Evolutionary conservation across 2,113 vertebrate species (phyloP).

Genomic region (Archocentrus centrarchus): DNA sequence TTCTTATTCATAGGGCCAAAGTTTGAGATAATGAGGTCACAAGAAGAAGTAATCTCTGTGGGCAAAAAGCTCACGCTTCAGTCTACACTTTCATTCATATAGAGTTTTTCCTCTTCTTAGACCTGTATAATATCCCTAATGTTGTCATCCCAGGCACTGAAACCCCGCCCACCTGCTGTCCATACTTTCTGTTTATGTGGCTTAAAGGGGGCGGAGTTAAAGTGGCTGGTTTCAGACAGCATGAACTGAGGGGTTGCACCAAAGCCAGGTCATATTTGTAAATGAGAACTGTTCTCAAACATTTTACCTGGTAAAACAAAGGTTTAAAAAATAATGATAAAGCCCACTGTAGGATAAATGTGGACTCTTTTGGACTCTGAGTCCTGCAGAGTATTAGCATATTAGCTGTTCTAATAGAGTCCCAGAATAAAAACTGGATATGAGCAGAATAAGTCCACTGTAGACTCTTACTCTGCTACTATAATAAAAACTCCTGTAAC

Average conservation of each 20-base stretch:
- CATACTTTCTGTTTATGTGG: background rate
- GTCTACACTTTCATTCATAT: background rate
- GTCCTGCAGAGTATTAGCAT: background rate
- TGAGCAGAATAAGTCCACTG: background rate
- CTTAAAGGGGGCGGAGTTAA: background rate
- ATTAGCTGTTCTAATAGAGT: background rate
- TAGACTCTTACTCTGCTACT: background rate
- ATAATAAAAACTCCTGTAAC: background rate
- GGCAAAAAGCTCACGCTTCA: background rate
- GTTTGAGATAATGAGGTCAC: background rate
- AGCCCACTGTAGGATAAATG: too few species aligned
- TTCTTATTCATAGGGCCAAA: background rate
- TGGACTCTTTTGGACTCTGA: background rate
- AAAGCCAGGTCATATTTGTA: too few species aligned
- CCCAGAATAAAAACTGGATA: background rate
- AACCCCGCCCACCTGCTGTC: background rate
- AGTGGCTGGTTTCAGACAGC: background rate
- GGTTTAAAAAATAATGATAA: too few species aligned
- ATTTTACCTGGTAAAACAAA: too few species aligned
- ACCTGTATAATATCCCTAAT: background rate
- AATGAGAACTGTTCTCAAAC: too few species aligned
- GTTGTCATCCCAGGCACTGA: background rate
- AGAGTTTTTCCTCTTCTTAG: background rate
- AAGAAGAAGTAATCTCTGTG: background rate
- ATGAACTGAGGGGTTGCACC: background rate